Base-by-base conservation (phyloP, 1,140 invertebrate genomes). In the Diploscapter pachys region DNA sequence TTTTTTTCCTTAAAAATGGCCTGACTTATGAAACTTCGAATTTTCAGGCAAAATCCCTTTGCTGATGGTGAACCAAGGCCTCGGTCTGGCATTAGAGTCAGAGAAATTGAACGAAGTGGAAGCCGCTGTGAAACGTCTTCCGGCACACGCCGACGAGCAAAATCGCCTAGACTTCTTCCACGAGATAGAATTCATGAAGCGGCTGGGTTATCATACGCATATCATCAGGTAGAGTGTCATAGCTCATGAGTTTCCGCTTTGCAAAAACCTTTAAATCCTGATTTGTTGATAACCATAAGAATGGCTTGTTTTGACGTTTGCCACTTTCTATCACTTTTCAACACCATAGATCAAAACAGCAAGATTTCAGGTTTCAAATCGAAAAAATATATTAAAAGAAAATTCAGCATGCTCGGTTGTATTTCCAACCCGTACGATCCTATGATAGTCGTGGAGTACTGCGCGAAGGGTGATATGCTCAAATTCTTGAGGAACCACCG, bases 161-260 rank as follows among this genome's bases (percentile, higher is more conserved):
- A 65, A 71, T 31, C 53, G 63, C 13, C 11, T 57, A n/a, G 75
- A 76, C 51, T 76, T 76, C 56, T 66, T 71, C 51, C 69, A 76
- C 51, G 75, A 76, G 59, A 76, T 76, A n/a, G 70, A 76, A 8
- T 76, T 76, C 13, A 76, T 76, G 75, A 76, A 76, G 13, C 6
- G 53, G 6, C 49, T 76, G 4, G 75, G 75, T 8, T 73, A 75
- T 51, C 68, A 75, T 67, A 51, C 59, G 2, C 74, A 71, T 67
- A 55, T 71, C 4, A 75, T 75, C 49, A 59, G 13, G 53, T 61
- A 31, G 31, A 31, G 31, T 31, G 31, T 31, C 31, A 31, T 31
- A 31, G 31, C 31, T 31, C 31, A 31, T 31, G 31, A 31, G 1
- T 31, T 31, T 31, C 31, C 31, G 31, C 31, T 31, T 31, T 31